A percentile compares a stretch with the other conserved stretches of the same genome.
These are phyloP conservation scores for Aselliscus stoliczkanus DNA, from an alignment of 2,797 vertebrate species.

Conservation along the genomic window DNA sequence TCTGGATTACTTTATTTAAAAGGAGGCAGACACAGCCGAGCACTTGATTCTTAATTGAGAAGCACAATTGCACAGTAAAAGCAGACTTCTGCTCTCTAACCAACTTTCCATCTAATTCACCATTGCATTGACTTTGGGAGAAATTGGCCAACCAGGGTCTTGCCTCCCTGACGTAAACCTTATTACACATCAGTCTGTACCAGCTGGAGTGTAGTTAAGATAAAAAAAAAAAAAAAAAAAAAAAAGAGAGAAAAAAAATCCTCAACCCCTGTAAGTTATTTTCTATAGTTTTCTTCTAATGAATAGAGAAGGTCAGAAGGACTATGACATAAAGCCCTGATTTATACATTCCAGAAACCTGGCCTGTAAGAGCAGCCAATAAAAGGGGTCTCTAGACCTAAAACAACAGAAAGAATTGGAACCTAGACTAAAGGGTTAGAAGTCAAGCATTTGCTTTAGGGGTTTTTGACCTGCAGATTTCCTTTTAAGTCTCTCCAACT, in stretches of 20 bases:
- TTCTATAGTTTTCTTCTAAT: background rate
- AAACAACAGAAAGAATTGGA: background rate
- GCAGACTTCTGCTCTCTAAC: background rate
- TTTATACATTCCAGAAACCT: background rate
- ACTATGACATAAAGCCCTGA: background rate
- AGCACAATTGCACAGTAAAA: background rate
- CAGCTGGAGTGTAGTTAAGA: background rate
- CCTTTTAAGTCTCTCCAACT: background rate
- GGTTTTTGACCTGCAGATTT: background rate
- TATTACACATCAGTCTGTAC: background rate
- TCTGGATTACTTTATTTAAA: background rate
- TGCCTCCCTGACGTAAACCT: background rate
- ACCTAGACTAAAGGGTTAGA: background rate
- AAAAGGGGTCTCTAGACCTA: background rate
- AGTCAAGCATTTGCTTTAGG: background rate
- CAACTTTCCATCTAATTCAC: background rate
- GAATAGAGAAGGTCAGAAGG: background rate
- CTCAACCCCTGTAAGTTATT: background rate
- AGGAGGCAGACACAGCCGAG: background rate
- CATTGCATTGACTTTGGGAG: background rate
- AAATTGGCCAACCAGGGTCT: background rate
- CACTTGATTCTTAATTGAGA: background rate
- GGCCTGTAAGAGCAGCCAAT: background rate
- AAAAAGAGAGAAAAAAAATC: background rate
- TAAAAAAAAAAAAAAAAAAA: background rate